Conservation (phyloP, 2,888 invertebrate genomes). For the Tuta absoluta region DNA sequence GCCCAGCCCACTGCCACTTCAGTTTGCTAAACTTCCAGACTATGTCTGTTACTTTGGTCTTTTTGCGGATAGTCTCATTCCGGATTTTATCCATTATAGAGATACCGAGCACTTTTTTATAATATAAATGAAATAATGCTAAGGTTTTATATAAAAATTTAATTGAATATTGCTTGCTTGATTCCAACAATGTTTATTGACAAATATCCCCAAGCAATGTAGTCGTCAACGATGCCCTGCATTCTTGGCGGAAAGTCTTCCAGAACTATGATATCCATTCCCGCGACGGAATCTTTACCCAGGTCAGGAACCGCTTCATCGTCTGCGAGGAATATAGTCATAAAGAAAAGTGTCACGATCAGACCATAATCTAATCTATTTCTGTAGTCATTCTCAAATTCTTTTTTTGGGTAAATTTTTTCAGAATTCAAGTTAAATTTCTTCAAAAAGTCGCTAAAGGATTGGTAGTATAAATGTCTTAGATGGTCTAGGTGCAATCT, state of each 20-base stretch:
- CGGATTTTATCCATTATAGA: too few species aligned
- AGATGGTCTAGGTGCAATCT: constrained; percentile 7
- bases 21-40: too few species aligned
- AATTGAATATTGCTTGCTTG: too few species aligned
- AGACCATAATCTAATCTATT: constrained; percentile 15
- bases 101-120: too few species aligned
- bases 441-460: not conserved
- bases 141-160: too few species aligned
- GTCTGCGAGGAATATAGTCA: not conserved
- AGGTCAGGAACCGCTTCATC: not conserved
- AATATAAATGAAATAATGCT: too few species aligned
- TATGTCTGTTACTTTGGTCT: too few species aligned
- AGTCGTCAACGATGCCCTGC: constrained; percentile 16
- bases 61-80: too few species aligned
- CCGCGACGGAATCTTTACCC: not conserved
- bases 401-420: constrained; percentile 3
- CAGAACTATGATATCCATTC: not conserved
- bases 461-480: not conserved
- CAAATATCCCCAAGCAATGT: constrained; percentile 8
- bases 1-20: too few species aligned
- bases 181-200: too few species aligned
- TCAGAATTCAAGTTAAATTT: constrained; percentile 14
- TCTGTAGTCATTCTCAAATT: constrained; percentile 10
- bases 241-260: not conserved
- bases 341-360: not conserved